Evolutionary conservation across 2,888 invertebrate genomes (phyloP).

Genomic region (Drosophila mercatorum): DNA sequence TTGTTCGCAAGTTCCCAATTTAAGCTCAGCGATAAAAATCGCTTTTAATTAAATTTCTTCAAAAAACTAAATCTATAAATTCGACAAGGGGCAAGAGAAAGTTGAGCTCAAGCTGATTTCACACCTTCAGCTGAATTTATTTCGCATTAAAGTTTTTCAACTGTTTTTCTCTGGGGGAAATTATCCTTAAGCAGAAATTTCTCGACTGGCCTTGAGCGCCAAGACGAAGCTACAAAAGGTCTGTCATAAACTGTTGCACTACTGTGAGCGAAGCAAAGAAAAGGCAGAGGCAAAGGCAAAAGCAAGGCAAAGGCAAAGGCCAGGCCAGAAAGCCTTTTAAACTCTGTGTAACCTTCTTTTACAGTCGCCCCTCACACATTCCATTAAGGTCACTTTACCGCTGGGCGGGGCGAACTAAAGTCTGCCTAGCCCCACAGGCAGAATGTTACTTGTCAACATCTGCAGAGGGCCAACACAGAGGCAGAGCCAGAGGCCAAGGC

Average conservation of each 20-base stretch:
- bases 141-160: constrained; percentile 9
- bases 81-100: neutral
- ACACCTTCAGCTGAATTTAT: constrained; percentile 1
- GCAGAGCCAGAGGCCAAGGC: neutral
- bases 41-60: constrained; percentile 6
- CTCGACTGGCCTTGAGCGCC: constrained; percentile 21
- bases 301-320: neutral
- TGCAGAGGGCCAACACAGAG: constrained; percentile 51
- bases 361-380: constrained; percentile 39
- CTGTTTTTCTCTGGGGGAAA: constrained; percentile 4
- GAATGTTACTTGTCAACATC: constrained; percentile 71
- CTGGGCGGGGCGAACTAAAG: neutral
- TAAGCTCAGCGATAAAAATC: neutral
- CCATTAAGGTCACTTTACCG: constrained; percentile 51
- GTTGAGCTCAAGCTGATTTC: neutral
- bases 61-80: constrained; percentile 3
- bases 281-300: neutral
- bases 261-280: constrained; percentile 23
- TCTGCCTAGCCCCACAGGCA: constrained; percentile 25
- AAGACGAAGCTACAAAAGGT: constrained; percentile 42
- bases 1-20: constrained; percentile 1
- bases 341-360: constrained; percentile 30
- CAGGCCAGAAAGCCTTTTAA: constrained; percentile 37
- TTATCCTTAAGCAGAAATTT: constrained; percentile 27
- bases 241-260: constrained; percentile 51